Conservation (phyloP, 2,797 vertebrate genomes). For the Acrocephalus scirpaceus region DNA sequence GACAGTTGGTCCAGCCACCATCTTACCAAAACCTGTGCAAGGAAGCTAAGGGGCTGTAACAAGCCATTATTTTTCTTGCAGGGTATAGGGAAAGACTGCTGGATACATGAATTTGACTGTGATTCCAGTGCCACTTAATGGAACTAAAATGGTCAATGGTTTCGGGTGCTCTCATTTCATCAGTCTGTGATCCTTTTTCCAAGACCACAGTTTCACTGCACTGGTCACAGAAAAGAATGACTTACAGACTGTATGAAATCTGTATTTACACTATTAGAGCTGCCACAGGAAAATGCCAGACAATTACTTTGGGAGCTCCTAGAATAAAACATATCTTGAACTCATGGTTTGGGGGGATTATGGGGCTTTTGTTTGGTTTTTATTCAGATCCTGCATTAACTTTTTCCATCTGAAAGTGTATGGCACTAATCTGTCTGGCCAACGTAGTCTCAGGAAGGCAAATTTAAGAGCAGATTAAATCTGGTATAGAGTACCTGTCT, state of each 20-base stretch:
- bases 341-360: background rate
- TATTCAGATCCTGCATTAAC: background rate
- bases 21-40: background rate
- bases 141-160: background rate
- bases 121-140: background rate
- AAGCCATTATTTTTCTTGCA: background rate
- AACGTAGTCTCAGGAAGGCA: background rate
- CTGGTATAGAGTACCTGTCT: background rate
- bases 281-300: background rate
- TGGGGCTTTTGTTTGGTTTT: background rate
- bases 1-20: background rate
- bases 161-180: background rate
- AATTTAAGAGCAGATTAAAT: conserved; percentile 17
- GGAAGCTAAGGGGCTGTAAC: background rate
- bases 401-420: background rate
- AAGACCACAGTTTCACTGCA: background rate
- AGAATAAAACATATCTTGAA: background rate
- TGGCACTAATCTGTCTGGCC: background rate
- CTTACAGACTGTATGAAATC: background rate
- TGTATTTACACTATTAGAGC: background rate
- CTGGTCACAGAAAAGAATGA: background rate
- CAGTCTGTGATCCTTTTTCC: background rate
- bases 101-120: background rate
- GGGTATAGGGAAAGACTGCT: background rate
- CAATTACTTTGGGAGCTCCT: background rate